phyloP scores from a whole-genome alignment of 2,113 vertebrate species.

The Trichechus manatus region DNA sequence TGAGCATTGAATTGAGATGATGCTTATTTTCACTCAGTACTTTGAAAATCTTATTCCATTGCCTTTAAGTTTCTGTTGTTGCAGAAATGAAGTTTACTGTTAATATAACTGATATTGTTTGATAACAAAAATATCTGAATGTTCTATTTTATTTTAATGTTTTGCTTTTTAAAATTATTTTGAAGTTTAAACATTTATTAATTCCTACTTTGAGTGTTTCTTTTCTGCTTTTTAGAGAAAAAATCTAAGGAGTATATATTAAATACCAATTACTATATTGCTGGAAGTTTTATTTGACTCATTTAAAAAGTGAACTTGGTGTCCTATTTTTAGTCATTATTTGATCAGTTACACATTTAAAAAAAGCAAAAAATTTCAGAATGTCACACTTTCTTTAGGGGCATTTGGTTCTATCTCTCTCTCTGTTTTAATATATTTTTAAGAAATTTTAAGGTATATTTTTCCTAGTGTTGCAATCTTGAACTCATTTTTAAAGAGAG shows the following conservation, averaged over 20 bases:
- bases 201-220: neutral
- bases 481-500: neutral
- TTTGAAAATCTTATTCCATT: neutral
- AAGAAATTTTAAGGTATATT: neutral
- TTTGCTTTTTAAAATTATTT: neutral
- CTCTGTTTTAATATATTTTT: neutral
- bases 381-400: neutral
- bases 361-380: neutral
- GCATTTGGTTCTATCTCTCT: neutral
- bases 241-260: neutral
- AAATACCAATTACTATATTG: neutral
- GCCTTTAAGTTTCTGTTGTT: neutral
- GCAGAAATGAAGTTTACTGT: neutral
- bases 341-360: neutral
- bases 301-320: neutral
- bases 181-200: neutral
- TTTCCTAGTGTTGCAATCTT: neutral
- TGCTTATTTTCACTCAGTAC: neutral
- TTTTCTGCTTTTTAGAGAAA: neutral
- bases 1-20: neutral
- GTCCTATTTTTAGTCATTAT: neutral
- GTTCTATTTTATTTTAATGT: neutral
- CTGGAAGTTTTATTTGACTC: no score
- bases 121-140: neutral
- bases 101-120: neutral